These are phyloP conservation scores for Phortica variegata DNA, from an alignment of 1,140 invertebrate species.

Conservation along the genomic window DNA sequence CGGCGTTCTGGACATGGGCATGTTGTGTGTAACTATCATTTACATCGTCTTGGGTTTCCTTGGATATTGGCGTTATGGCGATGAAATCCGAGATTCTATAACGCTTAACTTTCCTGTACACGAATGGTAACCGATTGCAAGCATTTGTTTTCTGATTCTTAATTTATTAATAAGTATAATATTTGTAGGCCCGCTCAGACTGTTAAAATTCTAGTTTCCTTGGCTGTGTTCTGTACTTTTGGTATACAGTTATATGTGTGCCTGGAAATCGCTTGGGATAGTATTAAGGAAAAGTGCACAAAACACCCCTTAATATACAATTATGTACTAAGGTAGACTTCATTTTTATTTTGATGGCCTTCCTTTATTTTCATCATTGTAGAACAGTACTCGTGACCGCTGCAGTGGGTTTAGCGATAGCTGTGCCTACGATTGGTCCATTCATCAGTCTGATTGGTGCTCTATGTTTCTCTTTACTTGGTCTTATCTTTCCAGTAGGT, in stretches of 20 bases:
- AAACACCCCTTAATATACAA: conserved; percentile 71
- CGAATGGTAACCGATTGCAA: conserved; percentile 73
- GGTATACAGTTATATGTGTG: conserved; percentile 97
- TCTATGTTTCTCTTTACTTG: conserved; percentile 89
- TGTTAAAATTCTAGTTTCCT: conserved; percentile 81
- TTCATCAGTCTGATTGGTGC: conserved; percentile 94
- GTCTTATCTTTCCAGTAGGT: conserved; percentile 80
- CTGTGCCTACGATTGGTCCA: conserved; percentile 84
- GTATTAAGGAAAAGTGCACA: conserved; percentile 69
- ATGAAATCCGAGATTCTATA: conserved; percentile 66
- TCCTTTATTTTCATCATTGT: conserved; percentile 1
- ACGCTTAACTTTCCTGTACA: conserved; percentile 72
- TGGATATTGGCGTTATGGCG: conserved; percentile 80
- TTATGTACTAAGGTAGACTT: conserved; percentile 69
- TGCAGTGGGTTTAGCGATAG: conserved; percentile 77
- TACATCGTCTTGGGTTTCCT: conserved; percentile 88
- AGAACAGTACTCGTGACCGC: conserved; percentile 63
- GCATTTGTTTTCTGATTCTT: too few relatives aligned
- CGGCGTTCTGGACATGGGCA: conserved; percentile 85
- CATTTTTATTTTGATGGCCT: not conserved
- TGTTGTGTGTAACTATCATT: conserved; percentile 82
- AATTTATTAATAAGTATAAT: too few relatives aligned
- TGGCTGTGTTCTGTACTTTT: conserved; percentile 91
- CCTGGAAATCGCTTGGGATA: conserved; percentile 76
- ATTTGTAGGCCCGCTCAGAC: conserved; percentile 79